Base-by-base conservation (phyloP, 2,113 vertebrate genomes). In the Origma solitaria region DNA sequence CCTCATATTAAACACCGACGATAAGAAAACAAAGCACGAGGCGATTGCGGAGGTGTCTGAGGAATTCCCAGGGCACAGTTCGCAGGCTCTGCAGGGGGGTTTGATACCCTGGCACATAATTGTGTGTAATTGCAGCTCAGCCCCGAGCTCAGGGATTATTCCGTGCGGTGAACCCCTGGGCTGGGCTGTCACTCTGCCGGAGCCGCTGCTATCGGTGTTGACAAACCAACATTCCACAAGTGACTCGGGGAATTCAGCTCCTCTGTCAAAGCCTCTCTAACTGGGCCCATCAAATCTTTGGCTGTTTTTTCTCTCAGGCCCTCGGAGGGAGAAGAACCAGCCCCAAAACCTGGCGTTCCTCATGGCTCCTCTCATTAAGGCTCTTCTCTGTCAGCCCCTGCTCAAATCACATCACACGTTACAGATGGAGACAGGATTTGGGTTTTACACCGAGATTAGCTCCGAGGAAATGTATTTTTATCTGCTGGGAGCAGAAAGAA, bases 401-500 rank as follows among this genome's bases (percentile, higher is more conserved):
- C 85, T 81, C 58, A 37, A 54, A 75, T 83, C 71, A 30, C 65
- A 54, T 73, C 83, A 54, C 78, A 35, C 62, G 0, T 49, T 89
- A 64, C 42, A 86, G 58, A 92, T 24, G 51, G 81, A 92, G 76
- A 58, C 76, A 35, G 87, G 79, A 86, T 90, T 81, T 68, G 60
- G 68, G 62, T 88, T 91, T 54, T 91, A 58, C 64, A 90, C 54
- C 15, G 7, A 82, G 82, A 88, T 91, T 40, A 92, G 92, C 75
- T 88, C 62, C 9, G 84, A 64, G 90, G 71, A 96, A 93, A 94
- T 60, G 85, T 40, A 38, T 72, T 96, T 96, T 92, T 54, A 92
- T 91, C 95, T 93, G 92, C 87, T 70, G 85, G 79, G 87, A 92
- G 86, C 15, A 90, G 77, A 77, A 88, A 78, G 86, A 77, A 86